Evolutionary conservation across 2,797 vertebrate genomes (phyloP), one percentile per base, ranked within the genome.

Genomic region (Alectoris magna): DNA sequence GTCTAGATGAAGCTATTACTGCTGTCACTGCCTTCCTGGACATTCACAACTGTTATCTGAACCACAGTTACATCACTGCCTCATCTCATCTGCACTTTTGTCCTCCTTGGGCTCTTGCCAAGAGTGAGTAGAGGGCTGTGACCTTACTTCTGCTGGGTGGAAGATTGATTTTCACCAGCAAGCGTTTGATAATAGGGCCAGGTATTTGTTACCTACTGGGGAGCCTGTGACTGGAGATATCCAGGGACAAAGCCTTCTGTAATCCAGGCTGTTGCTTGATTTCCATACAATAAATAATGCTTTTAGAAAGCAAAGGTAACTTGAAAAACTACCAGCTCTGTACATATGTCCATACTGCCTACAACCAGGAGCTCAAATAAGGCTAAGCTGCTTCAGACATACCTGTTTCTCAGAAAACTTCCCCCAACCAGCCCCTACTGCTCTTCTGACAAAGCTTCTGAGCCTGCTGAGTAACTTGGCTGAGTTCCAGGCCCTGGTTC

Each of bases 391-490:
- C 68, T 82, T 91, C 58, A 55, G 34, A 22, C 17, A 31, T 9
- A 60, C 31, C 51, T 72, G 16, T 71, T 43, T 41, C 48, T 77
- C 49, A 67, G 36, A 72, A 0, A 68, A 64, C 10, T 67, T 86
- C 88, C 68, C 49, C 71, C 71, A 62, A 86, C 38, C 63, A 77
- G 41, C 62, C 90, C 80, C 87, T 71, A 44, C 56, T 44, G 79
- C 76, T 93, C 67, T 95, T 80, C 81, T 79, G 75, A 72, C 77
- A 89, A 56, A 90, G 38, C 48, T 60, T 78, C 56, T 70, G 76
- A 88, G 63, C 91, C 93, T 96, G 79, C 83, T 88, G 85, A 88
- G 67, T 39, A 34, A 73, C 56, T 90, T 92, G 85, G 74, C 80
- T 3, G 39, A 68, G 60, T 31, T 26, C 44, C 72, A 14, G 10